Percentiles rank a stretch among this genome's conserved stretches.
Evolutionary conservation across 2,797 vertebrate genomes (phyloP).

Genomic region (Lerista edwardsae): DNA sequence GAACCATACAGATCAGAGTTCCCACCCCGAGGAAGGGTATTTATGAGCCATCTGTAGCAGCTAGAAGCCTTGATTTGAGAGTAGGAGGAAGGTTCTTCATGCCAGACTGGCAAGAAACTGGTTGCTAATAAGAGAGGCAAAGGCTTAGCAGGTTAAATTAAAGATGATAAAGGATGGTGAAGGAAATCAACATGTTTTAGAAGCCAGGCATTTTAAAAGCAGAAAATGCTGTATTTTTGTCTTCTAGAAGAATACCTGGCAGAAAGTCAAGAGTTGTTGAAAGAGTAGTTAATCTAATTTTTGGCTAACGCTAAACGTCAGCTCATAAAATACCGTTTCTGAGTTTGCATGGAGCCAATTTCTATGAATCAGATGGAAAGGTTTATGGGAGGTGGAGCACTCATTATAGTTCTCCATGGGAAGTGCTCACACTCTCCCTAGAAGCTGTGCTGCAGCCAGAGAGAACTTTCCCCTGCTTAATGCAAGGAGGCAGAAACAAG

Average conservation of each 20-base stretch:
- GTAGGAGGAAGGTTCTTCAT: not conserved
- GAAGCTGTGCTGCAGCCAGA: constrained; percentile 33
- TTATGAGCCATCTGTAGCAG: not conserved
- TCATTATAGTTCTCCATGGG: constrained; percentile 15
- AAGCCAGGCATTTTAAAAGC: constrained; percentile 9
- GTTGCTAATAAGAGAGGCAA: not conserved
- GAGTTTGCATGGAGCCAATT: not conserved
- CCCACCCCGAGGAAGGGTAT: not conserved
- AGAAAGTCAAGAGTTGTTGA: constrained; percentile 1
- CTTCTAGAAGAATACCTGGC: not conserved
- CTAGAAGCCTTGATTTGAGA: not conserved
- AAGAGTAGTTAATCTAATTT: constrained; percentile 19
- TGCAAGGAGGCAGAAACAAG: constrained; percentile 48
- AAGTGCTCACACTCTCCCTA: constrained; percentile 4
- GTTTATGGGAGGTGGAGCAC: constrained; percentile 12
- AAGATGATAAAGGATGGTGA: constrained; percentile 1
- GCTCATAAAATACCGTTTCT: constrained; percentile 34
- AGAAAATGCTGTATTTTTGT: not conserved
- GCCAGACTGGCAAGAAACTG: constrained; percentile 3
- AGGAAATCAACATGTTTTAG: not conserved
- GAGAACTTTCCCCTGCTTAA: constrained; percentile 32
- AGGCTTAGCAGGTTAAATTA: constrained; percentile 11
- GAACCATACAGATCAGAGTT: not conserved
- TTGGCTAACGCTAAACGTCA: constrained; percentile 11
- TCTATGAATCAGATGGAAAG: constrained; percentile 38